These are phyloP conservation scores for Penelope pileata DNA, from an alignment of 2,113 vertebrate species.

Conservation along the genomic window DNA sequence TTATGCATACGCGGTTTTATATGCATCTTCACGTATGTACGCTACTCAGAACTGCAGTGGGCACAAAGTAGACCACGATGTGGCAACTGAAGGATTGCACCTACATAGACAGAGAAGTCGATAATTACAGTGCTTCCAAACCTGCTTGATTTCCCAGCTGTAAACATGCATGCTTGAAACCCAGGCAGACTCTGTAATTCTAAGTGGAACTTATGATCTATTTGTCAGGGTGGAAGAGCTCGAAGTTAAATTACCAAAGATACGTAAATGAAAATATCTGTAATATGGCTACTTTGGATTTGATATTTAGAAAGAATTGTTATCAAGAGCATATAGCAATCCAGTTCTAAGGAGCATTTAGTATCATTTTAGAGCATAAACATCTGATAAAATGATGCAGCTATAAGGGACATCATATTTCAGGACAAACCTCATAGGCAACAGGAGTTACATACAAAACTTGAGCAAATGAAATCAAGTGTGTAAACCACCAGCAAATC, in stretches of 20 bases:
- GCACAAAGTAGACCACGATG: conserved; percentile 47
- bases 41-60: neutral
- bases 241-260: neutral
- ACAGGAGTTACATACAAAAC: neutral
- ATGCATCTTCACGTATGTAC: neutral
- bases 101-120: conserved; percentile 59
- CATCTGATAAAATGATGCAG: neutral
- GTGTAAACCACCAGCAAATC: neutral
- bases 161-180: neutral
- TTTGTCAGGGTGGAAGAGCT: neutral
- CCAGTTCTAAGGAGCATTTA: neutral
- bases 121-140: conserved; percentile 38
- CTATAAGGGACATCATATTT: neutral
- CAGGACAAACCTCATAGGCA: neutral
- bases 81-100: conserved; percentile 39
- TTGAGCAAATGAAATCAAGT: neutral
- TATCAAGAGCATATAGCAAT: neutral
- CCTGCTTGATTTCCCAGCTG: neutral
- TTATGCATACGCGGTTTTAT: neutral
- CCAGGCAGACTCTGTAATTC: neutral
- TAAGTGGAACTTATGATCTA: neutral
- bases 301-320: neutral
- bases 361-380: neutral
- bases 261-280: neutral
- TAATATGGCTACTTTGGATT: neutral